phyloP scores from a whole-genome alignment of 2,797 vertebrate species.

The Eospalax fontanierii region DNA sequence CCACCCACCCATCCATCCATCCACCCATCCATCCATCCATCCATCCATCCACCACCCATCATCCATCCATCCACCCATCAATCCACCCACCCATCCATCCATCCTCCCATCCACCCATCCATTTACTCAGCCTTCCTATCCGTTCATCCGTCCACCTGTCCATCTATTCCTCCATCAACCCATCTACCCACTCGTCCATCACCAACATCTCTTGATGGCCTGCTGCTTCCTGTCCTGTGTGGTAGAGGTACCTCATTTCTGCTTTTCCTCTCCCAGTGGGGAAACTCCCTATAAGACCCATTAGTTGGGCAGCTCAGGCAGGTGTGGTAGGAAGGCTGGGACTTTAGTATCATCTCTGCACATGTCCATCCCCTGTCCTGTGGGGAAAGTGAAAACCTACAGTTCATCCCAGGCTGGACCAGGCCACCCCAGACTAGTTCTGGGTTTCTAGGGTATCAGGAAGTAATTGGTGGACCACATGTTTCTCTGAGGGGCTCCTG shows the following conservation, averaged over 20 bases:
- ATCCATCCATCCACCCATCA: no score
- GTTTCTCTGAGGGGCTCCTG: not conserved
- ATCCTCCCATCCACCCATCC: rapidly evolving
- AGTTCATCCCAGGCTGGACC: not conserved
- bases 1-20: no score
- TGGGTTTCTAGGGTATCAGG: not conserved
- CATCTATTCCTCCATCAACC: no score
- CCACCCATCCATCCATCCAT: no score
- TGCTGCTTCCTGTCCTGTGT: no score
- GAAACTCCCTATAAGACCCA: not conserved
- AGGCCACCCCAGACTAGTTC: not conserved
- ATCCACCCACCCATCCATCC: not conserved
- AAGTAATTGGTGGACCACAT: not conserved
- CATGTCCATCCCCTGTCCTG: rapidly evolving
- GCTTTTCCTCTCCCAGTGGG: not conserved
- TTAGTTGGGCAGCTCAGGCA: not conserved
- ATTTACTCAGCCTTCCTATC: not conserved
- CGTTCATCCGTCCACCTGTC: not conserved
- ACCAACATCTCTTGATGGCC: no score
- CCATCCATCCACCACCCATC: not conserved
- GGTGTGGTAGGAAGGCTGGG: not conserved
- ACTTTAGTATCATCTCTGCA: not conserved
- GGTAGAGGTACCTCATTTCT: not conserved
- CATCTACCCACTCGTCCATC: not conserved
- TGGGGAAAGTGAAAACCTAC: not conserved